Base-by-base conservation (phyloP, 2,888 invertebrate species). In the Taphrorychus bicolor region DNA sequence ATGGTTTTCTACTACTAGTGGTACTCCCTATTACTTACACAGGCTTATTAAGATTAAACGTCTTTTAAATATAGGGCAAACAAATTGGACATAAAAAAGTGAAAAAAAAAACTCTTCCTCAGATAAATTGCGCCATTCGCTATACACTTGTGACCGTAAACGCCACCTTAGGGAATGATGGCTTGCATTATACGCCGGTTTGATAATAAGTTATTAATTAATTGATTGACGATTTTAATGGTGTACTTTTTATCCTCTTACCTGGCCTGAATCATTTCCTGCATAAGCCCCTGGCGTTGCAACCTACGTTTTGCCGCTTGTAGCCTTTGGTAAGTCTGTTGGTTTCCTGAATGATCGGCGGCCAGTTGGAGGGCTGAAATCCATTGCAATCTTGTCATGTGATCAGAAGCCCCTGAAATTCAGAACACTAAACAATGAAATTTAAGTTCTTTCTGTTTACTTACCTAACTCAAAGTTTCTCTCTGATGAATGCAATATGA, bases 351-450 rank as follows among this genome's bases (percentile, higher is more conserved):
- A 74, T 91, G 87, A 18, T 89, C 87, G 9, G 91, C 87, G 2
- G 92, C 92, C 70, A 88, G 85, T 62, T 91, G 89, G 4, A 93
- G 77, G 0, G 91, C 88, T n/a, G 91, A 88, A 69, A 91, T 83
- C 92, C 92, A 92, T 81, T 92, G 92, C 23, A 91, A 83, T 54
- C 91, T 86, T 73, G 89, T 90, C 84, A 90, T 90, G 76, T 92
- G 91, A 80, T 92, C 91, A 70, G 88, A 86, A 18, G 91, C 88
- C 9, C 88, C 91, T 42, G 1, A 32, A 32, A 32, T 9, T 32
- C 2, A 92, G 11, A 24, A 32, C 7, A 9, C 14, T 58, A 48
- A 48, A 59, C 19, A n/a, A n/a, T n/a, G 48, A 14, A 32, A 7
- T 24, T 5, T 7, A n/a, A 32, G 24, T 54, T 23, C 40, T 32